Evolutionary conservation across 1,140 invertebrate genomes (phyloP), one percentile per base, ranked within the genome.

Genomic region (Linepithema humile): DNA sequence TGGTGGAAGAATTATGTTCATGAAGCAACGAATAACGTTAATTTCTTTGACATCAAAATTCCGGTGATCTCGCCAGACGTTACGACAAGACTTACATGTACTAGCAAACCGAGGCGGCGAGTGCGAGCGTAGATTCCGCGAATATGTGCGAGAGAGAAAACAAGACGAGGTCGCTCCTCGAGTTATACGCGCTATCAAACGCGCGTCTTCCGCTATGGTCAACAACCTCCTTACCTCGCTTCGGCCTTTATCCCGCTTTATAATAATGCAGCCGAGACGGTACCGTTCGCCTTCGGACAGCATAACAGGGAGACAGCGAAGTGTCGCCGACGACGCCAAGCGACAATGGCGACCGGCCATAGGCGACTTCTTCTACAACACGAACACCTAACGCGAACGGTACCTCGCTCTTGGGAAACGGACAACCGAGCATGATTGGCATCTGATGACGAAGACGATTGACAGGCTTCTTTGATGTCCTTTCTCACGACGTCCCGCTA

Each of bases 151-250:
- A 74, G 70, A 72, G 74, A 48, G 20, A 60, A 50, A 60, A 7
- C 26, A n/a, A 82, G 80, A 50, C 3, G 55, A 62, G 29, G 65
- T 82, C 86, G 74, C 78, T 90, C 87, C 86, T 57, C 55, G 83
- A 69, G 83, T 88, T 84, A 82, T 89, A 67, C n/a, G 77, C 83
- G 69, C 88, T 91, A 92, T 92, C 90, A 85, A 88, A 82, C 85
- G 86, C 75, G 84, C 78, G 91, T 92, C 90, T 92, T 90, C 82
- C 89, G 89, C 88, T 89, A 83, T 91, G 91, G 90, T 91, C 91
- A 90, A 92, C 90, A 90, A 91, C 91, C 91, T 90, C 87, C 87
- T 91, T 91, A 91, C 88, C 90, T 90, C 86, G 67, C 72, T 64
- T 50, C 82, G 60, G 53, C 40, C 48, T 74, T 83, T 74, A 72